Conservation (phyloP, 2,888 invertebrate genomes). For the Copidosoma aretas region DNA sequence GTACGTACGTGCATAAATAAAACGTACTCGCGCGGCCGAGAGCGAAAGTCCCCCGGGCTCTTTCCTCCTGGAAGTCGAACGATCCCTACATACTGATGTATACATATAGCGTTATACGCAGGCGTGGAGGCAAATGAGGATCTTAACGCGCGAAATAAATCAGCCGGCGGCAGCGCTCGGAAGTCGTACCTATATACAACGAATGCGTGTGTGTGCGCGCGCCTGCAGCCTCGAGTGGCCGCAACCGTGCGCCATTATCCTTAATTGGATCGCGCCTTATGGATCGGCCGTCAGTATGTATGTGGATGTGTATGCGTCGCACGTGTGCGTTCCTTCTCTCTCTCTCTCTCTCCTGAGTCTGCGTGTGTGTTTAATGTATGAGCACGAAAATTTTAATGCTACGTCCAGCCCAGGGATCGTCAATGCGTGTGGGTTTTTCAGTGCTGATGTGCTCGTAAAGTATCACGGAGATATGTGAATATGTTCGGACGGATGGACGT, state of each 20-base stretch:
- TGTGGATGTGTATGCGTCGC: slow-evolving; percentile 20
- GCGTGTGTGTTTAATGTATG: too few relatives aligned
- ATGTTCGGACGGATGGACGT: too few relatives aligned
- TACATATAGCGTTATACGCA: not conserved
- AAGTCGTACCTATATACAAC: not conserved
- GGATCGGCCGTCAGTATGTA: too few relatives aligned
- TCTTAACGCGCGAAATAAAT: slow-evolving; percentile 8
- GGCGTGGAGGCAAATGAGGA: not conserved
- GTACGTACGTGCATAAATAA: too few relatives aligned
- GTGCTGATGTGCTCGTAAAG: too few relatives aligned
- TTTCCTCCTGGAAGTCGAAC: slow-evolving; percentile 26
- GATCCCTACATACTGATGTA: not conserved
- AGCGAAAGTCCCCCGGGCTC: slow-evolving; percentile 4
- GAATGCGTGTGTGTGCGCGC: slow-evolving; percentile 1
- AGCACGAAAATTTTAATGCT: too few relatives aligned
- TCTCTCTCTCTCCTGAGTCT: not conserved
- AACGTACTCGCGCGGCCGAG: too few relatives aligned
- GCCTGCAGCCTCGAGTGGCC: slow-evolving; percentile 11
- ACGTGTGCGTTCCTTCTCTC: slow-evolving; percentile 6
- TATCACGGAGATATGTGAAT: too few relatives aligned
- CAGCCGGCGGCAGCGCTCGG: not conserved
- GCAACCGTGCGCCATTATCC: slow-evolving; percentile 40
- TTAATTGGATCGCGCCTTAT: slow-evolving; percentile 49
- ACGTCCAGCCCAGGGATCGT: too few relatives aligned
- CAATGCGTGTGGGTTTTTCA: too few relatives aligned